These are phyloP conservation scores for Graphium colonna DNA, from an alignment of 2,888 invertebrate species.

Conservation along the genomic window DNA sequence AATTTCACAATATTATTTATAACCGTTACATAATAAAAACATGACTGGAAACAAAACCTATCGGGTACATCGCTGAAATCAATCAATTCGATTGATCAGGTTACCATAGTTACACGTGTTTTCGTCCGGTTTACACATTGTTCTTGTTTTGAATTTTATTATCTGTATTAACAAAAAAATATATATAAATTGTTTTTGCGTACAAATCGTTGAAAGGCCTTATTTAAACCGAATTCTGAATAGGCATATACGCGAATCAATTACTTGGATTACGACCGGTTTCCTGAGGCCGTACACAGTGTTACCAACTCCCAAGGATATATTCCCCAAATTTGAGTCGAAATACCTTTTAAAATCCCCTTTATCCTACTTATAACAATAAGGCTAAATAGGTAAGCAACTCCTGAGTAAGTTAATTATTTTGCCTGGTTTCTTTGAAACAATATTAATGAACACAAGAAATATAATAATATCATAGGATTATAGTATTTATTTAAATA, in stretches of 20 bases:
- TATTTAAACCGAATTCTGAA: background rate
- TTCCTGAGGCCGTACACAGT: slow-evolving; percentile 5
- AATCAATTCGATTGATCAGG: slow-evolving; percentile 11
- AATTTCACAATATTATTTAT: slow-evolving; percentile 4
- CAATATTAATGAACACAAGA: too few species aligned
- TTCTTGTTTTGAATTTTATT: background rate
- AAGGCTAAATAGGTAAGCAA: too few species aligned
- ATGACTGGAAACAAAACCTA: background rate
- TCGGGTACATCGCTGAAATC: background rate
- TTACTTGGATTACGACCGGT: slow-evolving; percentile 17
- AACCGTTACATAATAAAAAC: background rate
- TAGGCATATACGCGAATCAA: background rate
- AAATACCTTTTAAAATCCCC: too few species aligned
- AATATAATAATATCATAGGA: background rate
- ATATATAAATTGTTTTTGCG: background rate
- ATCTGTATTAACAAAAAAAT: background rate
- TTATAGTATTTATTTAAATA: too few species aligned
- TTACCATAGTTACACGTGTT: slow-evolving; percentile 11
- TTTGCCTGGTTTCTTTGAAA: too few species aligned
- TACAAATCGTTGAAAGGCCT: slow-evolving; percentile 1
- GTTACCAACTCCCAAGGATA: too few species aligned
- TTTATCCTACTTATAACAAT: too few species aligned
- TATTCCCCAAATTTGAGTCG: too few species aligned
- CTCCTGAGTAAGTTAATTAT: too few species aligned
- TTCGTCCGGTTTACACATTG: slow-evolving; percentile 5